Percentiles rank a stretch among this genome's conserved stretches.
These are phyloP conservation scores for Lagopus leucura DNA, from an alignment of 2,113 vertebrate genomes.

Conservation along the genomic window DNA sequence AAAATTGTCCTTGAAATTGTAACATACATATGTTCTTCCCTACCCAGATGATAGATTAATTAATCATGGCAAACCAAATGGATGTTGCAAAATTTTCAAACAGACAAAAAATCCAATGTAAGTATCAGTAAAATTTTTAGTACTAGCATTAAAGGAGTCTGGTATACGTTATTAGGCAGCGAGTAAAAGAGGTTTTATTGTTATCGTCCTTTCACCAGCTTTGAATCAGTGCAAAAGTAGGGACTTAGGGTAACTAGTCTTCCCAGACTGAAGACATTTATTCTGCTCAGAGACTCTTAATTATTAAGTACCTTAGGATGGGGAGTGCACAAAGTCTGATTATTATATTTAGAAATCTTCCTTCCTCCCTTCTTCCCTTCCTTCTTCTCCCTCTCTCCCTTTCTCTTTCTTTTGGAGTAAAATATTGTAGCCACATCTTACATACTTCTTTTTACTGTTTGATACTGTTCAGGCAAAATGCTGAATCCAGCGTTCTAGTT, in stretches of 20 bases:
- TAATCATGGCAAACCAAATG: constrained; percentile 45
- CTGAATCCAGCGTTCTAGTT: background rate
- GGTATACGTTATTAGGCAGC: background rate
- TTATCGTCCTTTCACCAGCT: background rate
- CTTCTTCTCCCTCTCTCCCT: background rate
- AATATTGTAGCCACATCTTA: background rate
- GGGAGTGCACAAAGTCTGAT: background rate
- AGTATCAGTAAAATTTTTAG: constrained; percentile 19
- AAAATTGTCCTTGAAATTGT: constrained; percentile 69
- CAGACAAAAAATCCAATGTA: background rate
- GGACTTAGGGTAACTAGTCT: background rate
- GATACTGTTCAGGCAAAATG: background rate
- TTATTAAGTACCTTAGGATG: background rate
- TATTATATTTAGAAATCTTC: background rate
- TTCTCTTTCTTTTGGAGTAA: background rate
- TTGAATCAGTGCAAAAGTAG: background rate
- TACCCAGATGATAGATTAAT: constrained; percentile 59
- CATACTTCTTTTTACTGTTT: background rate
- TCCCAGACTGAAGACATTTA: background rate
- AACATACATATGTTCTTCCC: constrained; percentile 19
- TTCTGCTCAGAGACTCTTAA: background rate
- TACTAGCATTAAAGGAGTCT: background rate
- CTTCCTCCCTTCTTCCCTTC: background rate
- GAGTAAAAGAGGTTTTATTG: background rate
- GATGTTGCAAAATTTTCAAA: constrained; percentile 28